These are phyloP conservation scores for Hirudo medicinalis DNA, from an alignment of 1,140 invertebrate genomes.

Conservation along the genomic window DNA sequence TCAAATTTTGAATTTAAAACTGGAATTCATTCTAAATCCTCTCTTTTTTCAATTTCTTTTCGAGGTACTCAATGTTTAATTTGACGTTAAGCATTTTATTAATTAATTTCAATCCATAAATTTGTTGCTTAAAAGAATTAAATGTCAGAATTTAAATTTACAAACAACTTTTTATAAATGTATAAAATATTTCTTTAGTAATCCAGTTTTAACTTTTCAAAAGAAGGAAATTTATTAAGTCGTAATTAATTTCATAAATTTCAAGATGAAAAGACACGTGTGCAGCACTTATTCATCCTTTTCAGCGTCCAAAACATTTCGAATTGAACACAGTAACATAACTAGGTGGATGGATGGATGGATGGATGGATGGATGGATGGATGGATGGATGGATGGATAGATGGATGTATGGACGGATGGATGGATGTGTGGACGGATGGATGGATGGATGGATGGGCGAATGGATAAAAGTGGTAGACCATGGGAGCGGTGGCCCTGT, in stretches of 20 bases:
- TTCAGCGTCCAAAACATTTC: background rate
- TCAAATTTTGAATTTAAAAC: no score
- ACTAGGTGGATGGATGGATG: background rate
- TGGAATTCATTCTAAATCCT: no score
- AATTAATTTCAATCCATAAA: no score
- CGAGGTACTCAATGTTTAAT: no score
- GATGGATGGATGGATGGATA: background rate
- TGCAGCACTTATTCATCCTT: no score
- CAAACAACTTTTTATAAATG: background rate
- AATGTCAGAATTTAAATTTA: background rate
- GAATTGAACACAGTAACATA: background rate
- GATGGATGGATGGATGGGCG: background rate
- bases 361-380: background rate
- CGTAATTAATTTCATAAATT: slow-evolving; percentile 13
- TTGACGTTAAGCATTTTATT: no score
- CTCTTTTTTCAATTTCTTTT: no score
- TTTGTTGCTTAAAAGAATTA: no score
- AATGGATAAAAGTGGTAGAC: background rate
- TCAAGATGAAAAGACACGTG: background rate
- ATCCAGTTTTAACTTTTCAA: slow-evolving; percentile 26
- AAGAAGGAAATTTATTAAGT: slow-evolving; percentile 24
- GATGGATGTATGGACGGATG: background rate
- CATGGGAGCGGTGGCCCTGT: no score
- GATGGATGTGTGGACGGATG: background rate
- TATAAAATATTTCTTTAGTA: slow-evolving; percentile 26